A percentile compares a stretch with the other conserved stretches of the same genome.
Conservation (phyloP, 2,888 invertebrate genomes). For the Lucinisca nassula region DNA sequence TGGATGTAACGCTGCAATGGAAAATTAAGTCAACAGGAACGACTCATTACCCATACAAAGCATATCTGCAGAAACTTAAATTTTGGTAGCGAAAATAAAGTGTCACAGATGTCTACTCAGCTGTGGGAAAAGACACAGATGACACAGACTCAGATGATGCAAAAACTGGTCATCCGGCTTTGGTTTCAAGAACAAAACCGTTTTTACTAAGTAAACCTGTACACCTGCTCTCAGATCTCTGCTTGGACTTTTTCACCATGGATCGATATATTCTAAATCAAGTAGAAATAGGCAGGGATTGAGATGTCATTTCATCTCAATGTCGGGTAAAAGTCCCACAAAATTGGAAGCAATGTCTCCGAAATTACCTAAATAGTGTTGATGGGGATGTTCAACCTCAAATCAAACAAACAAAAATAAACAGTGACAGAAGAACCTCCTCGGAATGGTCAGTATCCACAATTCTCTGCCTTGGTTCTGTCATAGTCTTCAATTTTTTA, state of each 20-base stretch:
- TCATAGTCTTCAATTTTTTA: too few relatives aligned
- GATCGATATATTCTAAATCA: slow-evolving; percentile 29
- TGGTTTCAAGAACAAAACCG: background rate
- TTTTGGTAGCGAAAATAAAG: background rate
- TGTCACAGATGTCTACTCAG: background rate
- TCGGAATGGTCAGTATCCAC: too few relatives aligned
- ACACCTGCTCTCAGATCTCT: background rate
- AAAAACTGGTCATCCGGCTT: background rate
- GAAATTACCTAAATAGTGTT: too few relatives aligned
- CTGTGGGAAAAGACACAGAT: background rate
- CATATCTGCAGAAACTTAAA: slow-evolving; percentile 15
- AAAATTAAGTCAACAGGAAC: background rate
- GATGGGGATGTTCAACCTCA: too few relatives aligned
- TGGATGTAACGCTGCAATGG: slow-evolving; percentile 23
- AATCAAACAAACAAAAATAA: too few relatives aligned
- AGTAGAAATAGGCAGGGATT: slow-evolving; percentile 1
- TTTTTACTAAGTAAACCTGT: background rate
- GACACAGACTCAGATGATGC: background rate
- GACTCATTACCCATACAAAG: background rate
- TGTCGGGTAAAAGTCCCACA: too few relatives aligned
- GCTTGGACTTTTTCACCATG: background rate
- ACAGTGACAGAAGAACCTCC: too few relatives aligned
- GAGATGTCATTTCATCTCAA: too few relatives aligned
- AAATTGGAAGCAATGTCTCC: too few relatives aligned
- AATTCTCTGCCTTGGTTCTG: too few relatives aligned